phyloP scores from a whole-genome alignment of 2,797 vertebrate genomes.

The Orestias chungarensis region DNA sequence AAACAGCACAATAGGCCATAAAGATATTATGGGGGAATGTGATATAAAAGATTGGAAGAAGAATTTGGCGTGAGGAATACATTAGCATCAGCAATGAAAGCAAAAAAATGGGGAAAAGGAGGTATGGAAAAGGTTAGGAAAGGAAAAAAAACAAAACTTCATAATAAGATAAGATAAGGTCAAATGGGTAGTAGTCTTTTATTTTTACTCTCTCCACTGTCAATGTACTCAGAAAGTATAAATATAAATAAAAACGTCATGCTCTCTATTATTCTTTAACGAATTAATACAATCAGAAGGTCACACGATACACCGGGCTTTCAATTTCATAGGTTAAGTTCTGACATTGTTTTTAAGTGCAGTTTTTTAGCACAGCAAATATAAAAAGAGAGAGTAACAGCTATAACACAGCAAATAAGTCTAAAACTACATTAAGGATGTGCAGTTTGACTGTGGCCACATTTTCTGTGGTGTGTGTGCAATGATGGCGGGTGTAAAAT shows the following conservation, averaged over 20 bases:
- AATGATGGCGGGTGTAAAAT: neutral
- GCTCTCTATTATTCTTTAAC: slow-evolving; percentile 27
- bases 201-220: slow-evolving; percentile 5
- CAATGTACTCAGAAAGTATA: slow-evolving; percentile 20
- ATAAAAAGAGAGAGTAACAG: neutral
- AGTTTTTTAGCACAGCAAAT: neutral
- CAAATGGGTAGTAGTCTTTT: slow-evolving; percentile 28
- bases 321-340: neutral
- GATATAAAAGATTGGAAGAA: slow-evolving; percentile 41
- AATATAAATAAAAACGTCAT: slow-evolving; percentile 25
- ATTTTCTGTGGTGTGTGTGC: neutral
- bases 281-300: slow-evolving; percentile 25
- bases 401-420: neutral
- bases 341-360: slow-evolving; percentile 6
- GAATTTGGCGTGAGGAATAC: slow-evolving; percentile 48
- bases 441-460: neutral
- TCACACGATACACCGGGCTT: slow-evolving; percentile 1
- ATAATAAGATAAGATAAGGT: slow-evolving; percentile 38
- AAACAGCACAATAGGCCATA: slow-evolving; percentile 39
- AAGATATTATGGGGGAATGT: slow-evolving; percentile 37
- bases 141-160: slow-evolving; percentile 46
- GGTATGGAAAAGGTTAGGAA: slow-evolving; percentile 51
- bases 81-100: slow-evolving; percentile 53
- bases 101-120: slow-evolving; percentile 47
- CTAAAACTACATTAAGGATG: neutral